Percentiles rank a stretch among this genome's conserved stretches.
Evolutionary conservation across 2,888 invertebrate species (phyloP).

Genomic region (Crocallis elinguaria): DNA sequence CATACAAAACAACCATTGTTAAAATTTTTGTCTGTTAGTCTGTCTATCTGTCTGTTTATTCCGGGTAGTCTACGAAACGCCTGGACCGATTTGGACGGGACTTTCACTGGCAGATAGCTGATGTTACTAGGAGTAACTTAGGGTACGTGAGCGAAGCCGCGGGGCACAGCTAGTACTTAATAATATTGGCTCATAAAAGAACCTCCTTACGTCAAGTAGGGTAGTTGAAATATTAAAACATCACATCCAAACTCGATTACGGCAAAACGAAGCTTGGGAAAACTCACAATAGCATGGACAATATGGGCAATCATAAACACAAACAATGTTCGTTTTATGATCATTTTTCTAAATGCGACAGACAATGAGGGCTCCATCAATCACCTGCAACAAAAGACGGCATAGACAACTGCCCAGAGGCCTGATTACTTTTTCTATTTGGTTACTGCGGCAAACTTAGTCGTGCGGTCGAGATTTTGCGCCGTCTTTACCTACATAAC

Average conservation of each 20-base stretch:
- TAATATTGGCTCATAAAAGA: slow-evolving; percentile 11
- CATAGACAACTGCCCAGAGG: slow-evolving; percentile 69
- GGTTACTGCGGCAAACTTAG: slow-evolving; percentile 50
- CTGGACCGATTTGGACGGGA: too few species aligned
- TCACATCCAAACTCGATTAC: slow-evolving; percentile 24
- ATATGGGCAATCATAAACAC: slow-evolving; percentile 67
- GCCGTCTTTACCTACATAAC: background rate
- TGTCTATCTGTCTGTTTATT: too few species aligned
- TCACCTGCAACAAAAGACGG: slow-evolving; percentile 74
- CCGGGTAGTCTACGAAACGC: too few species aligned
- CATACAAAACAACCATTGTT: too few species aligned
- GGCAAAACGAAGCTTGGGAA: slow-evolving; percentile 46
- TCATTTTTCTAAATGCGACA: slow-evolving; percentile 64
- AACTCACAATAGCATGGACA: slow-evolving; percentile 56
- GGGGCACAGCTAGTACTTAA: too few species aligned
- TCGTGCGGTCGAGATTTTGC: slow-evolving; percentile 37
- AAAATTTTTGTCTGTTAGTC: too few species aligned
- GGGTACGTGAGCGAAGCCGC: too few species aligned
- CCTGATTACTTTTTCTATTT: slow-evolving; percentile 64
- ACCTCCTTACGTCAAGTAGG: slow-evolving; percentile 1
- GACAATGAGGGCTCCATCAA: slow-evolving; percentile 72
- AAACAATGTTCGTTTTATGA: slow-evolving; percentile 77
- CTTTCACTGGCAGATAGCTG: too few species aligned
- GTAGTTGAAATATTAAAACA: slow-evolving; percentile 14
- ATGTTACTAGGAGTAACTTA: too few species aligned